Evolutionary conservation across 2,888 invertebrate species (phyloP), one percentile per base, ranked within the genome.

Genomic region (Leucophora obtusa): DNA sequence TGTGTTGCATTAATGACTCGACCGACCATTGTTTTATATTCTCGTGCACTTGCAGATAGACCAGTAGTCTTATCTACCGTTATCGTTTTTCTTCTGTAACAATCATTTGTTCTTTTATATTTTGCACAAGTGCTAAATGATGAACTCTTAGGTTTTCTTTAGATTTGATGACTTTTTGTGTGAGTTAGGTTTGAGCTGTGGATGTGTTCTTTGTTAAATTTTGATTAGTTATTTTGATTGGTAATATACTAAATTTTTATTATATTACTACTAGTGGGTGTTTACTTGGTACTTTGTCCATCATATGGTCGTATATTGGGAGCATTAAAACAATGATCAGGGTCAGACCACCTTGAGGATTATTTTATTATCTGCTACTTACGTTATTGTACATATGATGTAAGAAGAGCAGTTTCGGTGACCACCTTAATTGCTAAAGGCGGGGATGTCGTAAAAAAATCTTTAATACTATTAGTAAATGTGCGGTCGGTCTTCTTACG

Each of bases 241-340:
- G 18, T 60, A 47, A 73, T 68, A 70, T 51, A 62, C 33, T 6
- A 35, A 66, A 54, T 58, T 81, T 65, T 68, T 66, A 47, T 79
- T 79, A 59, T 71, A 15, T 35, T 68, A 53, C 17, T 56, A 51
- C 28, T 18, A 70, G 79, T 77, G 77, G 83, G 83, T 76, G 14
- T 47, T n/a, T 35, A 35, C 43, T 54, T 38, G 47, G 62, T 71
- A 82, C 75, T 82, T 83, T 79, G 73, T 83, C 68, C 65, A 82
- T 74, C 82, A 79, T 63, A 77, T 82, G 82, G 47, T 15, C 47
- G 11, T 11, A 58, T 28, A n/a, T 24, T 62, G 56, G 33, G 35
- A 60, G 21, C n/a, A 66, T n/a, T 8, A 18, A 4, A 47, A 35
- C 47, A 56, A 60, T 70, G 28, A 56, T 15, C n/a, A 35, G 72